These are phyloP conservation scores for Sycobia sp. DNA, from an alignment of 1,140 invertebrate species.

Conservation along the genomic window DNA sequence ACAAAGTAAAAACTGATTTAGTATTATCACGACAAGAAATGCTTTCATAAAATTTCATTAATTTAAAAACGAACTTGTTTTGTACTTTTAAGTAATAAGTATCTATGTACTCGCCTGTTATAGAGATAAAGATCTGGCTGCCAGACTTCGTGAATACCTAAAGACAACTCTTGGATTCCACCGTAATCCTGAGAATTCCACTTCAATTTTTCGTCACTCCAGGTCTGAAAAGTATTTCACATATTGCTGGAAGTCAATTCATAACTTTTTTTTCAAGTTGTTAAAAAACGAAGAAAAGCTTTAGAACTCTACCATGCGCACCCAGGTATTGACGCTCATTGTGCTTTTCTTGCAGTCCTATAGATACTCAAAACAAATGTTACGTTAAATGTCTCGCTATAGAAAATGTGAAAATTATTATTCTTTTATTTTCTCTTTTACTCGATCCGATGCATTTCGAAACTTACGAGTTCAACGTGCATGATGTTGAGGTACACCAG, in stretches of 20 bases:
- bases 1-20: too few species aligned
- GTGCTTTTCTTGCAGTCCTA: constrained; percentile 26
- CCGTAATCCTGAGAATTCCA: constrained; percentile 69
- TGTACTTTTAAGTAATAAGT: not conserved
- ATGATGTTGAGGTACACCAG: constrained; percentile 61
- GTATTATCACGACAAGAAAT: too few species aligned
- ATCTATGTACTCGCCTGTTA: constrained; percentile 63
- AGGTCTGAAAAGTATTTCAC: constrained; percentile 56
- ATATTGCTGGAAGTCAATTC: constrained; percentile 18
- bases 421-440: too few species aligned
- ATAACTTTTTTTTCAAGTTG: not conserved
- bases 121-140: constrained; percentile 69
- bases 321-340: constrained; percentile 23
- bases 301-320: constrained; percentile 22
- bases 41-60: not conserved
- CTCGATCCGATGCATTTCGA: too few species aligned
- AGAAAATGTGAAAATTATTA: too few species aligned
- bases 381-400: not conserved
- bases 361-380: not conserved
- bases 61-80: constrained; percentile 5
- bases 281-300: constrained; percentile 8
- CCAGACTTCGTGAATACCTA: constrained; percentile 69
- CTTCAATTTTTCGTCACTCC: constrained; percentile 67
- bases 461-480: constrained; percentile 63
- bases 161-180: constrained; percentile 59